phyloP scores from a whole-genome alignment of 2,888 invertebrate genomes.

The Cephus rjabovi region DNA sequence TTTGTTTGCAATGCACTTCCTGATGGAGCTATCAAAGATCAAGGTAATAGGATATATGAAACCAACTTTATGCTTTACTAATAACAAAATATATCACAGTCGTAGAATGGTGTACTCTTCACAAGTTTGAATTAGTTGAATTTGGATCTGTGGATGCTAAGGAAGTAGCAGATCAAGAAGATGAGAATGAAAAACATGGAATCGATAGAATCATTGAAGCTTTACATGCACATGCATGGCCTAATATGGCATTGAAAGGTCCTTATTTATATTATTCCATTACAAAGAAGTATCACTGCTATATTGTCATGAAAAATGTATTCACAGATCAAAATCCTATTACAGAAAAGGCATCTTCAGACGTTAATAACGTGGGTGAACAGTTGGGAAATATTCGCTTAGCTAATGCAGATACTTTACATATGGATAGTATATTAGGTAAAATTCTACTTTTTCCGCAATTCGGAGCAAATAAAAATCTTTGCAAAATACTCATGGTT shows the following conservation, averaged over 20 bases:
- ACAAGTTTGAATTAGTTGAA: slow-evolving; percentile 78
- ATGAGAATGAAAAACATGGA: slow-evolving; percentile 73
- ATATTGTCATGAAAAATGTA: not conserved
- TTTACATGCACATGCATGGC: slow-evolving; percentile 79
- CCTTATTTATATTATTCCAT: not conserved
- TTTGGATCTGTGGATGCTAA: slow-evolving; percentile 61
- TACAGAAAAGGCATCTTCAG: slow-evolving; percentile 26
- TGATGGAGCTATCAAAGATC: slow-evolving; percentile 56
- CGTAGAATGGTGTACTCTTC: slow-evolving; percentile 75
- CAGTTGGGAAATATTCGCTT: slow-evolving; percentile 54
- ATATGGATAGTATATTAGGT: slow-evolving; percentile 59
- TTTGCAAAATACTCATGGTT: not conserved
- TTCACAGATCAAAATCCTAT: not conserved
- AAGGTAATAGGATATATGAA: slow-evolving; percentile 69
- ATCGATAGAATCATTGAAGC: slow-evolving; percentile 77
- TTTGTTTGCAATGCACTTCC: slow-evolving; percentile 53
- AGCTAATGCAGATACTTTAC: slow-evolving; percentile 42
- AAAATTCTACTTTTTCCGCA: not conserved
- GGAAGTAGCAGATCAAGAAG: slow-evolving; percentile 65
- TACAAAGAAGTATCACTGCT: not conserved
- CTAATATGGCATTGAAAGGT: slow-evolving; percentile 76
- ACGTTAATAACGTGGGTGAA: slow-evolving; percentile 51
- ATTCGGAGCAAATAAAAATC: not conserved
- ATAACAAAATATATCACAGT: slow-evolving; percentile 54
- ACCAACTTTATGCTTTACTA: not conserved